Base-by-base conservation (phyloP, 1,140 invertebrate genomes). In the Nautilus pompilius region DNA sequence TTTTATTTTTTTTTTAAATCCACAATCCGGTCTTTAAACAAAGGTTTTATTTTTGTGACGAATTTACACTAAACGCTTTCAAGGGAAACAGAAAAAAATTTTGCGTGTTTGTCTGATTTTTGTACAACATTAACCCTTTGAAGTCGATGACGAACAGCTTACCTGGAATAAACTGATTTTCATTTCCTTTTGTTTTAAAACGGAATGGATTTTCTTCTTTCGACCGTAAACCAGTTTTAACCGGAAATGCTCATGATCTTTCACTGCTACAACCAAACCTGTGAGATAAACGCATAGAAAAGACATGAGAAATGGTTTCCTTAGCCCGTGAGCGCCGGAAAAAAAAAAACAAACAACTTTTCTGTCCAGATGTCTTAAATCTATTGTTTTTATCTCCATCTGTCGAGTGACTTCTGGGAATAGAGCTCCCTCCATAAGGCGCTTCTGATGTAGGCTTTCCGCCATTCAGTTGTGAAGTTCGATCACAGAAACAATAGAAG, bases 211-310 rank as follows among this genome's bases (percentile, higher is more conserved):
- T 55, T 69, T 66, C 58, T 79, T 79, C 63, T 79, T 79, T n/a
- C 75, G 67, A 36, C 71, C 71, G 62, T 79, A 79, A 13, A 79
- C 45, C 28, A 79, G 67, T 62, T 77, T 76, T 53, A 79, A 59
- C 20, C 74, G 67, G 65, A 79, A 77, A 61, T 79, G 77, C 66
- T 77, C 75, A 36, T 79, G 75, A 51, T 77, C 75, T 58, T 73
- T 71, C 17, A 79, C 75, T 26, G 77, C 75, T 15, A 79, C 75
- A 34, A 79, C 72, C 62, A 79, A 60, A 72, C 77, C 77, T 79
- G 49, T 8, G 17, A 53, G 13, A 53, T 53, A 5, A 26, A 24
- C 26, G n/a, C 13, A 41, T n/a, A n/a, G n/a, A n/a, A n/a, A n/a
- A n/a, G n/a, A n/a, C n/a, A n/a, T n/a, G n/a, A n/a, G n/a, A n/a